Evolutionary conservation across 2,888 invertebrate genomes (phyloP).

Genomic region (Lasioglossum oenotherae): DNA sequence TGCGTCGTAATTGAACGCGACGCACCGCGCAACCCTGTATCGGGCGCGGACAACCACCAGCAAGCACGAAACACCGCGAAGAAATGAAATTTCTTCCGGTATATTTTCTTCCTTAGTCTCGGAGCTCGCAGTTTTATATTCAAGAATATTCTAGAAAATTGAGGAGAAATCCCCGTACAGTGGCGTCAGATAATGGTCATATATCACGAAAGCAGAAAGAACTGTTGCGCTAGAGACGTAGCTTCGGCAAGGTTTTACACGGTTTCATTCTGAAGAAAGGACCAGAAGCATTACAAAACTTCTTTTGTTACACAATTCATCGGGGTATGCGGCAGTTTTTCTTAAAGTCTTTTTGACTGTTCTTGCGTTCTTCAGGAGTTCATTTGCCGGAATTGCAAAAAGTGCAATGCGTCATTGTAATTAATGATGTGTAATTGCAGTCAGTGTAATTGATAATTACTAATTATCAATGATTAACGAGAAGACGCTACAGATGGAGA

Average conservation of each 20-base stretch:
- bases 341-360: too few species aligned
- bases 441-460: background rate
- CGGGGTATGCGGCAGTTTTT: too few species aligned
- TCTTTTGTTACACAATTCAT: too few species aligned
- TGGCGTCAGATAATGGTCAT: background rate
- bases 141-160: background rate
- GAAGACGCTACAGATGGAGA: background rate
- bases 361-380: too few species aligned
- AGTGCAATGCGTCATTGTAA: background rate
- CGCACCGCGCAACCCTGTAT: background rate
- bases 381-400: too few species aligned
- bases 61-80: background rate
- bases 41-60: background rate
- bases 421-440: background rate
- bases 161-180: background rate
- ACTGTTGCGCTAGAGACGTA: background rate
- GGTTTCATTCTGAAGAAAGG: background rate
- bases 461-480: background rate
- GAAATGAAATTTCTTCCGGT: background rate
- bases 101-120: background rate
- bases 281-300: too few species aligned
- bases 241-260: too few species aligned
- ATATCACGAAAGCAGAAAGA: background rate
- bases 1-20: constrained; percentile 17
- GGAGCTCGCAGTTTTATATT: background rate